Conservation (phyloP, 1,140 invertebrate genomes). For the Drusus annulatus region DNA sequence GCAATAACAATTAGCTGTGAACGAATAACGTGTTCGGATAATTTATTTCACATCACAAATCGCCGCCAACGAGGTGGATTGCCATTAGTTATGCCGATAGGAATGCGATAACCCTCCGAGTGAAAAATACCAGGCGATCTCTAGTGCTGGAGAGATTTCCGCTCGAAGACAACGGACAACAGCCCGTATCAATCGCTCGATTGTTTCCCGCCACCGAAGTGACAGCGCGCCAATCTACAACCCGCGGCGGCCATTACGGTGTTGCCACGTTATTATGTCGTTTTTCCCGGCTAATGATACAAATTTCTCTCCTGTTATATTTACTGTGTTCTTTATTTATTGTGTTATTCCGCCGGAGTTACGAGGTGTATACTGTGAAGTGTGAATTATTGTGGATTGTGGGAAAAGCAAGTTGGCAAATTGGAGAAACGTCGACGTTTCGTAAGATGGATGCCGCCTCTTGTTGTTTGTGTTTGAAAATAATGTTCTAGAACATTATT, state of each 20-base stretch:
- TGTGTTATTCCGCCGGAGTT: not conserved
- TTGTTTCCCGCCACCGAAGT: conserved; percentile 5
- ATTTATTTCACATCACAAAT: too few relatives aligned
- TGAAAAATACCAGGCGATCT: not conserved
- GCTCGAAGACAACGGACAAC: too few relatives aligned
- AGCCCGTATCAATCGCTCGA: conserved; percentile 8
- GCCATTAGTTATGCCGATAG: too few relatives aligned
- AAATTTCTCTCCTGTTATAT: conserved; percentile 18
- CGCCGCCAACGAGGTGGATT: too few relatives aligned
- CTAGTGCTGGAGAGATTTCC: not conserved
- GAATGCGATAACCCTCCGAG: not conserved
- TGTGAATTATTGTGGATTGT: not conserved
- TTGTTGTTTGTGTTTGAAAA: not conserved
- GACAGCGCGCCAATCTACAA: not conserved
- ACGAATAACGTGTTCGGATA: too few relatives aligned
- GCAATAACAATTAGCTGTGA: too few relatives aligned
- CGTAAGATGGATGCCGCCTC: conserved; percentile 21
- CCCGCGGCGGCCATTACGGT: conserved; percentile 23
- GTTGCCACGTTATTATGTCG: conserved; percentile 10
- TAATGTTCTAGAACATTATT: conserved; percentile 16
- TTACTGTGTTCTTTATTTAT: not conserved
- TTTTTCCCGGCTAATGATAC: conserved; percentile 23
- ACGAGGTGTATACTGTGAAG: not conserved
- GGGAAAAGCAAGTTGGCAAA: conserved; percentile 15
- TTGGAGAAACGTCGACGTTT: conserved; percentile 5